A percentile compares a stretch with the other conserved stretches of the same genome.
Conservation (phyloP, 2,113 vertebrate genomes). For the Myrmecobius fasciatus region DNA sequence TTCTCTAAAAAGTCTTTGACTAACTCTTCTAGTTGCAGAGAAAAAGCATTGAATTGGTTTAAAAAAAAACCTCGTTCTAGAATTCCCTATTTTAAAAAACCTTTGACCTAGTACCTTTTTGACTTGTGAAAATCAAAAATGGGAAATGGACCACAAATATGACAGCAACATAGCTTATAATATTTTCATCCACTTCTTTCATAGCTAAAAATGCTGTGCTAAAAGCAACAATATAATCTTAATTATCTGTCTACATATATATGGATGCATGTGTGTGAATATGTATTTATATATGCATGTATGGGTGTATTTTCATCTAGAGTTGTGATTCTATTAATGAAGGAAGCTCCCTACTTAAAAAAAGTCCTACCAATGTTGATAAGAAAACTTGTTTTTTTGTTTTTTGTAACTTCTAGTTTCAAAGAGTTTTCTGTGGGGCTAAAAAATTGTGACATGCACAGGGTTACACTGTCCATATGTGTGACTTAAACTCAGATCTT, state of each 20-base stretch:
- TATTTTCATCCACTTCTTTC: not conserved
- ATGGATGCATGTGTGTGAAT: not conserved
- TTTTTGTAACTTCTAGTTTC: not conserved
- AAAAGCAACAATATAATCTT: not conserved
- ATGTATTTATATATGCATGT: not conserved
- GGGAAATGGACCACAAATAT: not conserved
- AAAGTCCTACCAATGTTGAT: not conserved
- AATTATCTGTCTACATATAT: not conserved
- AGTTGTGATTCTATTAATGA: not conserved
- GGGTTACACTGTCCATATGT: not conserved
- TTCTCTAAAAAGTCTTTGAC: not conserved
- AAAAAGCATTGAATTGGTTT: not conserved
- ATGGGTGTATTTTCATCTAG: not conserved
- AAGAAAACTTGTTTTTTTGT: not conserved
- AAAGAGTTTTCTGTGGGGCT: not conserved
- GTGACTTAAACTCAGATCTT: not conserved
- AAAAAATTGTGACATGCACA: not conserved
- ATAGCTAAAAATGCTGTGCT: not conserved
- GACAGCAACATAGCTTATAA: not conserved
- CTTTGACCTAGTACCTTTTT: not conserved
- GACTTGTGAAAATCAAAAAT: not conserved
- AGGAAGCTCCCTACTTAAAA: not conserved
- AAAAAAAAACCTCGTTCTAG: not conserved
- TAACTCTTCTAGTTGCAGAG: not conserved
- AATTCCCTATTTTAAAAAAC: not conserved